Evolutionary conservation across 1,140 invertebrate species (phyloP).

Genomic region (Planococcus citri): DNA sequence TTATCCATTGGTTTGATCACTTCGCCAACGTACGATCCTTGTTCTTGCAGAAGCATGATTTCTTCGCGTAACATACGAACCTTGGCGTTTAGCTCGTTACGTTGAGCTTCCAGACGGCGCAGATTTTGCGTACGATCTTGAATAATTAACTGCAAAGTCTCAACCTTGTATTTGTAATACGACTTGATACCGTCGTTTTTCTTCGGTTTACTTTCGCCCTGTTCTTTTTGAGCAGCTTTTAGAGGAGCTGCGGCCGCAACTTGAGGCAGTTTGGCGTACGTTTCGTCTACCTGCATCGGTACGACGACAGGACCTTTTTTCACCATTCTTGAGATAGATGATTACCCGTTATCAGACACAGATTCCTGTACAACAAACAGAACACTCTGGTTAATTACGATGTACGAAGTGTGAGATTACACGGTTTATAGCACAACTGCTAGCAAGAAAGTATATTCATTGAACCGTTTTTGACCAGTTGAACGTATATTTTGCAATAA

Average conservation of each 20-base stretch:
- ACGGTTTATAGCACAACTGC: too few species aligned
- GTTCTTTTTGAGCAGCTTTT: conserved; percentile 58
- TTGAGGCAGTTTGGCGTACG: neutral
- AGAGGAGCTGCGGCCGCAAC: neutral
- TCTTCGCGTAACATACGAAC: conserved; percentile 97
- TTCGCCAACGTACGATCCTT: conserved; percentile 99
- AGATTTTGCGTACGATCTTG: conserved; percentile 97
- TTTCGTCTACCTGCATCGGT: conserved; percentile 2
- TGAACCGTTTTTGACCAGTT: too few species aligned
- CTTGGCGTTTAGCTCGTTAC: conserved; percentile 99
- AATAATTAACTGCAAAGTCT: conserved; percentile 88
- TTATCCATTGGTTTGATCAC: conserved; percentile 99
- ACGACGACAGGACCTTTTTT: neutral
- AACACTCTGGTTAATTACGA: too few species aligned
- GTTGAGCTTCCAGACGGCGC: conserved; percentile 89
- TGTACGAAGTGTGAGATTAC: too few species aligned
- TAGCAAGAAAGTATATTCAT: too few species aligned
- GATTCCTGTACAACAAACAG: too few species aligned
- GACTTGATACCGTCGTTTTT: conserved; percentile 81
- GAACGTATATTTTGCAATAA: too few species aligned
- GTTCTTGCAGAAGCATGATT: conserved; percentile 93
- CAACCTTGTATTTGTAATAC: conserved; percentile 95
- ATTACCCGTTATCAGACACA: too few species aligned
- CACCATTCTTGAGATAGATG: neutral
- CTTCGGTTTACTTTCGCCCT: conserved; percentile 47